Evolutionary conservation across 2,113 vertebrate genomes (phyloP).

Genomic region (Chionodraco myersi): DNA sequence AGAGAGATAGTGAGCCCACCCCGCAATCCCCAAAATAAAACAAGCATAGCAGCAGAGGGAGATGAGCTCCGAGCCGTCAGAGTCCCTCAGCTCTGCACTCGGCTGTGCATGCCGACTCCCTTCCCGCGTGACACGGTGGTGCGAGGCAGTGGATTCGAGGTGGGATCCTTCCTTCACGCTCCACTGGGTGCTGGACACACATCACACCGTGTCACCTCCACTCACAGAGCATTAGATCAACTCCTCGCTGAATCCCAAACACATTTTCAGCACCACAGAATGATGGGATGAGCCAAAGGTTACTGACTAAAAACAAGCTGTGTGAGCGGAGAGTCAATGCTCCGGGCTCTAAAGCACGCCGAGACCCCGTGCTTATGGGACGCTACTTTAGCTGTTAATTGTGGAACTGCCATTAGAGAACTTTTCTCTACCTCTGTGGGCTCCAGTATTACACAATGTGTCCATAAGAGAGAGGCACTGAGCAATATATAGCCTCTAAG

Average conservation of each 20-base stretch:
- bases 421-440: conserved; percentile 21
- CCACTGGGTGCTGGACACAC: conserved; percentile 50
- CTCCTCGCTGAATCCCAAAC: conserved; percentile 41
- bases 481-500: conserved; percentile 46
- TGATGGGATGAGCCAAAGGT: conserved; percentile 48
- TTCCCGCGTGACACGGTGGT: neutral
- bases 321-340: conserved; percentile 39
- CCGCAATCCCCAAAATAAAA: conserved; percentile 12
- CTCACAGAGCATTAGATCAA: conserved; percentile 64
- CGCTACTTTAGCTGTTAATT: conserved; percentile 41
- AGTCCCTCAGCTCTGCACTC: conserved; percentile 49
- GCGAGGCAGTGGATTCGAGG: conserved; percentile 1
- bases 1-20: neutral
- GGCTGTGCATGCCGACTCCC: conserved; percentile 20
- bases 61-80: conserved; percentile 48
- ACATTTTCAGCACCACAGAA: conserved; percentile 24
- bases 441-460: conserved; percentile 57
- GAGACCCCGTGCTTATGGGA: conserved; percentile 19
- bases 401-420: conserved; percentile 45
- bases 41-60: conserved; percentile 20
- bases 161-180: conserved; percentile 56
- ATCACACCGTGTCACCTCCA: conserved; percentile 62
- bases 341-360: conserved; percentile 59
- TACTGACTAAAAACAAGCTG: neutral
- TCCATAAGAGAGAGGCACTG: conserved; percentile 39